Percentiles rank a stretch among this genome's conserved stretches.
These are phyloP conservation scores for Drosophila albomicans DNA, from an alignment of 1,140 invertebrate genomes.

Conservation along the genomic window DNA sequence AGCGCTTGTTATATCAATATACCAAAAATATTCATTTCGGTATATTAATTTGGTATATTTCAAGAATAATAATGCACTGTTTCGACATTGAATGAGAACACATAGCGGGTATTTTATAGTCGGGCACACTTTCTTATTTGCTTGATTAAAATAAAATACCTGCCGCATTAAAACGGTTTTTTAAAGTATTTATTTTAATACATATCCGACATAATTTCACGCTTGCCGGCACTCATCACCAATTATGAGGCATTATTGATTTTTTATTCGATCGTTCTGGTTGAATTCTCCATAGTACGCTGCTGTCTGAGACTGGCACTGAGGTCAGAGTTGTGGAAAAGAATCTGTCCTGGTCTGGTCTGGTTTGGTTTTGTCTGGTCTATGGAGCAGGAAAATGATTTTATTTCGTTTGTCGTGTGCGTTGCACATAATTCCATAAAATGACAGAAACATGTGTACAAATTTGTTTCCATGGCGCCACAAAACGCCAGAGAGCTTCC, in stretches of 20 bases:
- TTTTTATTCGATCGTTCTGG: not conserved
- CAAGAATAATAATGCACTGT: too few species aligned
- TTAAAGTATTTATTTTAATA: slow-evolving; percentile 3
- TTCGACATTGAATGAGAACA: too few species aligned
- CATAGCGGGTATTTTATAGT: too few species aligned
- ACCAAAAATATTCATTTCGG: too few species aligned
- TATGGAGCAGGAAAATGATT: slow-evolving; percentile 66
- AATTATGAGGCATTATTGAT: slow-evolving; percentile 8
- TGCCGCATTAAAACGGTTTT: not conserved
- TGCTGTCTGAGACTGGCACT: not conserved
- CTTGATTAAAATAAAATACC: too few species aligned
- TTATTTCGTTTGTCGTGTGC: slow-evolving; percentile 72
- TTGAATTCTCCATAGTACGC: not conserved
- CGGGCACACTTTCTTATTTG: too few species aligned
- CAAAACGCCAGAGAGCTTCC: slow-evolving; percentile 16
- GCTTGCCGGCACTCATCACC: not conserved
- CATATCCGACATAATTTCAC: not conserved
- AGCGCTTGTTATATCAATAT: too few species aligned
- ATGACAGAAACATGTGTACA: slow-evolving; percentile 82
- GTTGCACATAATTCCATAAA: slow-evolving; percentile 79
- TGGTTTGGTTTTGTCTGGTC: slow-evolving; percentile 9
- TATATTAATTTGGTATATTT: too few species aligned
- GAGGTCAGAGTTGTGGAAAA: slow-evolving; percentile 52
- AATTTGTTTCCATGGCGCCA: slow-evolving; percentile 71
- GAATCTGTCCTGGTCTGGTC: slow-evolving; percentile 12